Evolutionary conservation across 2,797 vertebrate genomes (phyloP), one percentile per base, ranked within the genome.

Genomic region (Myotis findleyi): DNA sequence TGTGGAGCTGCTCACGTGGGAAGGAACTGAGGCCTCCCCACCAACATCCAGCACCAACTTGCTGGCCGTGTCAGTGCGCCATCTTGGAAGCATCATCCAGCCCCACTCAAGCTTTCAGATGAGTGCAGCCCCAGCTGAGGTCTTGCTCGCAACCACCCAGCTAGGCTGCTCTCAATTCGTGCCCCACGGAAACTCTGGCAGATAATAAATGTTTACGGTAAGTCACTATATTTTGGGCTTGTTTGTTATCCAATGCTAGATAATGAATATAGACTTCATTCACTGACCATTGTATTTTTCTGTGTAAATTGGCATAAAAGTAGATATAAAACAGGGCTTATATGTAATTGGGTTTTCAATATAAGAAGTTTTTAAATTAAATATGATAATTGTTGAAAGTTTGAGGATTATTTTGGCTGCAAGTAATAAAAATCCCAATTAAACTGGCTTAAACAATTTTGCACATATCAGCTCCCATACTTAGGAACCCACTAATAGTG

Each of bases 331-430:
- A 75, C 25, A 62, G 33, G 30, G 38, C 79, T 93, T 92, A 68
- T 59, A 68, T 62, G 21, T 83, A 89, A 62, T 30, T 79, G 59
- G 25, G 21, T 59, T 95, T 91, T 96, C 49, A 51, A 17, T 85
- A 82, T 69, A 91, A 93, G 47, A 71, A 81, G 41, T 20, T 81
- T 0, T 53, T 88, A 68, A 75, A 89, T 79, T 90, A 97, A 96
- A 49, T 79, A 89, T 12, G 33, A 38, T 18, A 83, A 72, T 71
- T 93, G n/a, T 90, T 92, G 11, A 79, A 86, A 92, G 41, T 51
- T 83, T 64, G 38, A 69, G 85, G 79, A 64, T 62, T 25, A 47
- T 94, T 89, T 95, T 80, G 23, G 33, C 33, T 84, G 5, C 30
- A 64, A 89, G 72, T 59, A 93, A 77, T 93, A 94, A 84, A 91